A percentile compares a stretch with the other conserved stretches of the same genome.
phyloP scores from a whole-genome alignment of 2,888 invertebrate genomes.

The Lepidonotus clava region DNA sequence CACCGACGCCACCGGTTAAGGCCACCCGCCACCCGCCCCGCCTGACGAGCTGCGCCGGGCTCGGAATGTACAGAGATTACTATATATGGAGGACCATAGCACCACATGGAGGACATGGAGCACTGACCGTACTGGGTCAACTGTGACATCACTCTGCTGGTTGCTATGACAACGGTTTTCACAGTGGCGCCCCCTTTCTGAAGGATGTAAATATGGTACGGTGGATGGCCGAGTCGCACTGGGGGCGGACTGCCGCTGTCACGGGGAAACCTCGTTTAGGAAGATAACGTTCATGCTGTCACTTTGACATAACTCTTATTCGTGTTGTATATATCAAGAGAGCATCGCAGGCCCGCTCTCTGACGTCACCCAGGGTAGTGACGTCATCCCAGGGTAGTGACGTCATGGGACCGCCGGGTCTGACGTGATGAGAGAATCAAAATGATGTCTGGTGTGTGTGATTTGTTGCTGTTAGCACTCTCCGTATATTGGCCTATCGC shows the following conservation, averaged over 20 bases:
- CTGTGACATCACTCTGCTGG: not conserved
- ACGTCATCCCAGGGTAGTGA: not conserved
- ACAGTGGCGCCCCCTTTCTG: not conserved
- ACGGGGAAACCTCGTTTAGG: not conserved
- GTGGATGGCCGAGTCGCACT: not conserved
- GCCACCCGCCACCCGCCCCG: not conserved
- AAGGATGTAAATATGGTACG: conserved; percentile 27
- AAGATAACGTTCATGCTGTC: not conserved
- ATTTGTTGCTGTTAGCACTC: conserved; percentile 27
- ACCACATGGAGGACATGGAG: conserved; percentile 1
- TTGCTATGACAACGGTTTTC: conserved; percentile 5
- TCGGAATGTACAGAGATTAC: not conserved
- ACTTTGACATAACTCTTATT: not conserved
- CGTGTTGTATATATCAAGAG: conserved; percentile 41
- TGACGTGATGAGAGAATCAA: conserved; percentile 47
- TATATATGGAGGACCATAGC: not conserved
- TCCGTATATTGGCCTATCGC: not conserved
- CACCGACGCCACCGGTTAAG: conserved; percentile 55
- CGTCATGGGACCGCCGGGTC: not conserved
- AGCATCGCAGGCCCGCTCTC: not conserved
- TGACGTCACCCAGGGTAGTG: conserved; percentile 22
- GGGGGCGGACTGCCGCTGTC: not conserved
- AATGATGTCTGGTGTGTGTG: conserved; percentile 18
- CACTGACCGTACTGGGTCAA: too few relatives aligned
- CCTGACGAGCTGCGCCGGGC: not conserved